Evolutionary conservation across 2,888 invertebrate species (phyloP).

Genomic region (Lacanobia oleracea): DNA sequence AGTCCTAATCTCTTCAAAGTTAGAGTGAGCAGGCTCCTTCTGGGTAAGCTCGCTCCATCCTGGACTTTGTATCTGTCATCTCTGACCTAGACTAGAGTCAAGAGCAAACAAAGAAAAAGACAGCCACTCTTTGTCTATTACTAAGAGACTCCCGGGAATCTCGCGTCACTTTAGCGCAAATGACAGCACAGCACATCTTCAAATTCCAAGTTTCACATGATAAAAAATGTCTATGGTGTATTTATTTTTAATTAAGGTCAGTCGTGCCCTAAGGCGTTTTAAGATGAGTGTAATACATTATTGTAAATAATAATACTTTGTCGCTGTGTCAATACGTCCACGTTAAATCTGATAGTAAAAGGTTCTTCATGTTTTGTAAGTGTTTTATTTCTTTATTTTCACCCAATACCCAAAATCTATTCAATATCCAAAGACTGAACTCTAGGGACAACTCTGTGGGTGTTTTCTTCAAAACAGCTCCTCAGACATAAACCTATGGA

Average conservation of each 20-base stretch:
- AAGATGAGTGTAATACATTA: constrained; percentile 72
- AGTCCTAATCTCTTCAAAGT: too few relatives aligned
- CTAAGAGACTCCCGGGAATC: neutral
- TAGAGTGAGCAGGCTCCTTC: too few relatives aligned
- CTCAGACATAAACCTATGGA: too few relatives aligned
- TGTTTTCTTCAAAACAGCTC: too few relatives aligned
- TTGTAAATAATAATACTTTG: constrained; percentile 83
- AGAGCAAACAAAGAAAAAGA: too few relatives aligned
- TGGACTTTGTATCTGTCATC: too few relatives aligned
- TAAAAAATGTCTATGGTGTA: constrained; percentile 38
- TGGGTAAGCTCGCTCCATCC: too few relatives aligned
- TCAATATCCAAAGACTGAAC: too few relatives aligned
- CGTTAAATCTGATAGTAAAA: constrained; percentile 87
- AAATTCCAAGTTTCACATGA: constrained; percentile 14
- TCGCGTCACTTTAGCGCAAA: neutral
- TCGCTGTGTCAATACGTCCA: constrained; percentile 89
- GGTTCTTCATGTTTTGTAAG: constrained; percentile 85
- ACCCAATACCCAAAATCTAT: too few relatives aligned
- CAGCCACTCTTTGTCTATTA: too few relatives aligned
- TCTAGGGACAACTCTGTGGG: too few relatives aligned
- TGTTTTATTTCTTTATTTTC: constrained; percentile 74
- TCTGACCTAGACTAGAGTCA: too few relatives aligned
- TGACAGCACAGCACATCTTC: constrained; percentile 16
- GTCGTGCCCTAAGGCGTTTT: constrained; percentile 65
- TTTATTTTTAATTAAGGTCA: constrained; percentile 55